These are phyloP conservation scores for Thrips palmi DNA, from an alignment of 1,140 invertebrate species.

Conservation along the genomic window DNA sequence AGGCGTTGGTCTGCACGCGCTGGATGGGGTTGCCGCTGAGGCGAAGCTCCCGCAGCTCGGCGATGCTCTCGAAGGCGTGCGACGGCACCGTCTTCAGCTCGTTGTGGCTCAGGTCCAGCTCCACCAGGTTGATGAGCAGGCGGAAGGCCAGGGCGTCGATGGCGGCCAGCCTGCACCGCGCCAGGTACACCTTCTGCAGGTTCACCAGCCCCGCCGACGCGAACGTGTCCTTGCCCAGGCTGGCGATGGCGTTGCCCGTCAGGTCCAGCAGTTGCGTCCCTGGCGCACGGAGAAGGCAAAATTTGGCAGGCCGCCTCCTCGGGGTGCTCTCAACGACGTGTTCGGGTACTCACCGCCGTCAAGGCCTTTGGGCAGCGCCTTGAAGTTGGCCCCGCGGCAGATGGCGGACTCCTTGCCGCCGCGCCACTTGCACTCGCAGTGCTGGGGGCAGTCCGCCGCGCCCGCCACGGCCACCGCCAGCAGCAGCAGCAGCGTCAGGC, in stretches of 20 bases:
- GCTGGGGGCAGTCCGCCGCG: slow-evolving; percentile 39
- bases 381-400: slow-evolving; percentile 50
- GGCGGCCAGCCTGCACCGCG: slow-evolving; percentile 37
- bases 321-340: too few species aligned
- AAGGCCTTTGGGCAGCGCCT: slow-evolving; percentile 42
- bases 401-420: slow-evolving; percentile 64
- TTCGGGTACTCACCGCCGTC: too few species aligned
- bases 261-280: slow-evolving; percentile 62
- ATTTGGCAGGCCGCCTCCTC: too few species aligned
- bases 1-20: slow-evolving; percentile 45
- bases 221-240: slow-evolving; percentile 48
- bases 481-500: too few species aligned
- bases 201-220: slow-evolving; percentile 49
- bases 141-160: slow-evolving; percentile 45
- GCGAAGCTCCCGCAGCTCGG: slow-evolving; percentile 53
- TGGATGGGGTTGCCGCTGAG: slow-evolving; percentile 53
- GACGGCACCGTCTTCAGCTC: slow-evolving; percentile 43
- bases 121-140: slow-evolving; percentile 51
- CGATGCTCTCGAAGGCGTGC: slow-evolving; percentile 43
- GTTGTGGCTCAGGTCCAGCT: slow-evolving; percentile 61
- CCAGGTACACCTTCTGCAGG: slow-evolving; percentile 55
- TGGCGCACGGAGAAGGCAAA: too few species aligned
- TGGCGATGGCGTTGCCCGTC: slow-evolving; percentile 45
- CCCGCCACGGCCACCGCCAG: slow-evolving; percentile 5
- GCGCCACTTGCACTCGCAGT: slow-evolving; percentile 73